Base-by-base conservation (phyloP, 2,797 vertebrate species). In the Tragelaphus oryx region DNA sequence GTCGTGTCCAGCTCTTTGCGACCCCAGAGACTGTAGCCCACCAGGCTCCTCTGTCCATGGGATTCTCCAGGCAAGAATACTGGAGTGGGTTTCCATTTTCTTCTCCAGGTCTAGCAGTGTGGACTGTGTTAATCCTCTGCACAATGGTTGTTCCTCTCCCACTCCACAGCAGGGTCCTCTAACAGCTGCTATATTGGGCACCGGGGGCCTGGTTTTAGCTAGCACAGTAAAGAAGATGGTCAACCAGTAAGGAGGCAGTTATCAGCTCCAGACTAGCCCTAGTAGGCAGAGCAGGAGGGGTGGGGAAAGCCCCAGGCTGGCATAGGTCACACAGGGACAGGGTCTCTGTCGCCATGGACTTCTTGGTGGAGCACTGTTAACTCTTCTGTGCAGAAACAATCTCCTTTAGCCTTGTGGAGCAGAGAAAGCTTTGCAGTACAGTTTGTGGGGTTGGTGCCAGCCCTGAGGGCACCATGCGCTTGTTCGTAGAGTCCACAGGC, bases 1-100 rank as follows among this genome's bases (percentile, higher is more conserved):
- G 33, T 37, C 11, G 0, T 71, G 65, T 24, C 20, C 10, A 2
- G 0, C 65, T 71, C 20, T 20, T 20, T 71, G 18, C 1, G 5
- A 24, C 33, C 20, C 65, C 33, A 41, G 3, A 10, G 65, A 3
- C 65, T 4, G 10, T 13, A 41, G 10, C 65, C 65, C 0, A 0
- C 65, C 33, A 12, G 65, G 65, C 33, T 41, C 65, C 33, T 71
- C 68, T 24, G 11, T 24, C 22, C 37, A 13, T 41, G 68, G 37
- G 37, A 65, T 20, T 33, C n/a, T 65, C 62, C 17, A 65, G 62
- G n/a, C 62, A 41, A 41, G 68, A 41, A 24, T 71, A 13, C 11
- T 24, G 22, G 22, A 8, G 68, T 2, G 6, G 37, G 37, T 12
- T 14, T 3, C 37, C 20, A 1, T 13, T 26, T 44, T 13, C 37